Evolutionary conservation across 2,797 vertebrate genomes (phyloP).

Genomic region (Hippopotamyrus pictus): DNA sequence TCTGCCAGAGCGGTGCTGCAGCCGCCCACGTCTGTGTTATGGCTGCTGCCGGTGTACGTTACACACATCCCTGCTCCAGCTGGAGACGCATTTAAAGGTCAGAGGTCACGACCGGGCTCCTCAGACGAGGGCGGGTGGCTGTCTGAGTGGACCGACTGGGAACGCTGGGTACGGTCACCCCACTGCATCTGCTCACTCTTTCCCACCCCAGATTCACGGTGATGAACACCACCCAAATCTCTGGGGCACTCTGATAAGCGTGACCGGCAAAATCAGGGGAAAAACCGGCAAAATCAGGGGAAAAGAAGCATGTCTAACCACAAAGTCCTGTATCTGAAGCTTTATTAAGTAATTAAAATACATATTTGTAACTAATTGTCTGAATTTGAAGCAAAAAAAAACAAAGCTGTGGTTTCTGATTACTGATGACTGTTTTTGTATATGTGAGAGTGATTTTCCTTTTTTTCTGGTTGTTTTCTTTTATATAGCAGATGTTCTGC

Average conservation of each 20-base stretch:
- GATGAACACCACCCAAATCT: neutral
- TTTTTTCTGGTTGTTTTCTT: neutral
- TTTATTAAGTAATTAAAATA: neutral
- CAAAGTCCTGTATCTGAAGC: neutral
- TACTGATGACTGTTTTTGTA: neutral
- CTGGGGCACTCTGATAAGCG: neutral
- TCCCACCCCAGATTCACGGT: neutral
- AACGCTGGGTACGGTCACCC: neutral
- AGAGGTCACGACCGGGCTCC: conserved; percentile 69
- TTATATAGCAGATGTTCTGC: conserved; percentile 5
- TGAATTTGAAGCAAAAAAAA: neutral
- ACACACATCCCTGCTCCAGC: conserved; percentile 58
- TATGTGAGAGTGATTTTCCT: neutral
- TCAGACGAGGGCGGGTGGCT: conserved; percentile 53
- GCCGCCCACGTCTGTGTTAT: conserved; percentile 56
- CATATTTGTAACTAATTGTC: neutral
- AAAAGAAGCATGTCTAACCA: neutral
- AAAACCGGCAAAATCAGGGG: neutral
- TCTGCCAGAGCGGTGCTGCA: neutral
- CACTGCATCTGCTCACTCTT: neutral
- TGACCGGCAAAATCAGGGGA: neutral
- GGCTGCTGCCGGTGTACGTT: conserved; percentile 64
- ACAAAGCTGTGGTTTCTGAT: neutral
- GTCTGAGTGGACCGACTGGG: conserved; percentile 1
- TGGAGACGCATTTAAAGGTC: conserved; percentile 67